Percentiles rank a stretch among this genome's conserved stretches.
phyloP scores from a whole-genome alignment of 2,797 vertebrate genomes.

The Melanotaenia maccullochi region DNA sequence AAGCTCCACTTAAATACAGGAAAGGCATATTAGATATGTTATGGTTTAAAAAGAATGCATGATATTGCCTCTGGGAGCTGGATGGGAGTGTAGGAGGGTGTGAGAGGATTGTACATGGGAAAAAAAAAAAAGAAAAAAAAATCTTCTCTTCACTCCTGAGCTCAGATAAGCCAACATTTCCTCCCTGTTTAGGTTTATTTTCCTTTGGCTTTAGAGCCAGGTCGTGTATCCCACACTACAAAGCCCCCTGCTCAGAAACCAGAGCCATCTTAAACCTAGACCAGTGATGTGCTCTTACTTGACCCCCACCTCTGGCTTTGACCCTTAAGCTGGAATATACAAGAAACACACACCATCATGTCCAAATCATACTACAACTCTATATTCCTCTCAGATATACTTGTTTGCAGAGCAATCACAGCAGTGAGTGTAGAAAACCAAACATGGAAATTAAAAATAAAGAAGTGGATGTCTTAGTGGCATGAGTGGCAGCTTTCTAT shows the following conservation, averaged over 20 bases:
- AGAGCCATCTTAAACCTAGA: conserved; percentile 66
- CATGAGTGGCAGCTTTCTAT: not conserved
- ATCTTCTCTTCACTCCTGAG: conserved; percentile 65
- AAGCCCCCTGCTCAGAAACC: conserved; percentile 64
- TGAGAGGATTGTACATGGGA: conserved; percentile 55
- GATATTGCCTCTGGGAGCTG: conserved; percentile 69
- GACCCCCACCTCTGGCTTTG: conserved; percentile 66
- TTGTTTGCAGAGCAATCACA: not conserved
- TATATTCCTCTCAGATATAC: conserved; percentile 27
- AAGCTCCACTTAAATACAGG: conserved; percentile 72
- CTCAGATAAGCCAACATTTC: conserved; percentile 81
- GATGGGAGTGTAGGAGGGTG: conserved; percentile 64
- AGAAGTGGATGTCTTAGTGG: conserved; percentile 1
- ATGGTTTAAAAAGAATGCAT: conserved; percentile 67
- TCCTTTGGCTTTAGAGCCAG: conserved; percentile 69
- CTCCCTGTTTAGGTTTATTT: conserved; percentile 80
- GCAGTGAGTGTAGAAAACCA: not conserved
- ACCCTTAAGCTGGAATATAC: conserved; percentile 50
- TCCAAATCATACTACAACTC: conserved; percentile 7
- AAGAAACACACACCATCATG: conserved; percentile 38
- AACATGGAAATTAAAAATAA: conserved; percentile 5
- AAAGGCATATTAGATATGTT: conserved; percentile 67
- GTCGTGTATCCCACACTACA: conserved; percentile 69
- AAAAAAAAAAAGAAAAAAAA: conserved; percentile 27
- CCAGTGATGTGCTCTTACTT: conserved; percentile 55